Evolutionary conservation across 2,797 vertebrate species (phyloP), one percentile per base, ranked within the genome.

Genomic region (Neostethus bicornis): DNA sequence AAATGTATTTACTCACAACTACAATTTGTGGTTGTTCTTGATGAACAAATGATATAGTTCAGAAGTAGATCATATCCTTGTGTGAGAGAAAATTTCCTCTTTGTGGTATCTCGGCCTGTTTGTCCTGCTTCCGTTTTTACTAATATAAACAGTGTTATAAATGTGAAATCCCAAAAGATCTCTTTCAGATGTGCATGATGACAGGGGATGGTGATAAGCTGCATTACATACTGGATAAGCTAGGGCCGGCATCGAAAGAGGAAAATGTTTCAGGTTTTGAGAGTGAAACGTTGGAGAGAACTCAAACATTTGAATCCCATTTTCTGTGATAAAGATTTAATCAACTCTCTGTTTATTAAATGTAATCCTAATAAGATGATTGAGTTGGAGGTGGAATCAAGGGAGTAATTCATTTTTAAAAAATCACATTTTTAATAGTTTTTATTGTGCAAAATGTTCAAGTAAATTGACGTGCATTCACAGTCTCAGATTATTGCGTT

Each of bases 381-480:
- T 69, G 47, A 62, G 16, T 4, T 10, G 8, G 3, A 61, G 53
- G 47, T 65, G 25, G 8, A 14, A 14, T 35, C 60, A 52, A 51
- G 34, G 34, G 46, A 41, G 38, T 5, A 38, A 73, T 75, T 85
- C 85, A 85, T 90, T 73, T 79, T 50, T 47, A 43, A 83, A 43
- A 83, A 52, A 71, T 63, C 66, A 75, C 65, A 19, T 83, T 81
- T 79, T 85, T 80, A 85, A 84, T 67, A 72, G 44, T 62, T 68
- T 63, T 80, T 45, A 72, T 61, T 79, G 76, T 31, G 51, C 58
- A 52, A 77, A 86, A 80, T 63, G 52, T 47, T 57, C 37, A 51
- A 80, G 61, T 60, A 51, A 81, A 77, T 81, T 64, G 49, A 75
- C 62, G 64, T 35, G 19, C 34, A 23, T 70, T 78, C 69, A 37